These are phyloP conservation scores for Botia kubotai DNA, from an alignment of 2,797 vertebrate genomes.

Conservation along the genomic window DNA sequence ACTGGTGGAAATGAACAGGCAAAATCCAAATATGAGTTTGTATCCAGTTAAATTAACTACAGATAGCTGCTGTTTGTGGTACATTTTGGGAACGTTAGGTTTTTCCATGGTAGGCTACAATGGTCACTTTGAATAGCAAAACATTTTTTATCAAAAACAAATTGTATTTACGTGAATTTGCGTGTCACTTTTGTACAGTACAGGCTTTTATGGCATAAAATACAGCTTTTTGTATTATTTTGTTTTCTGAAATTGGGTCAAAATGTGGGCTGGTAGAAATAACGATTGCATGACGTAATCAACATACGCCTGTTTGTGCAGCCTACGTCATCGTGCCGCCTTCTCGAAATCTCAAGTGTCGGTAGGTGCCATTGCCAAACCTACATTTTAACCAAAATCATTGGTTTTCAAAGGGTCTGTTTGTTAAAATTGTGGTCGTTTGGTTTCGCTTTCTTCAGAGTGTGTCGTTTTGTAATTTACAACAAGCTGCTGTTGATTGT, in stretches of 20 bases:
- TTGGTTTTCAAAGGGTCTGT: not conserved
- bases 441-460: not conserved
- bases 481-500: too few species aligned
- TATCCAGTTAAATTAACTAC: too few species aligned
- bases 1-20: too few species aligned
- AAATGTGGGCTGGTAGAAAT: not conserved
- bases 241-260: not conserved
- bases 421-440: too few species aligned
- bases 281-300: not conserved
- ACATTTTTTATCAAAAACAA: too few species aligned
- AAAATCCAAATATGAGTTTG: too few species aligned
- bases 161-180: too few species aligned
- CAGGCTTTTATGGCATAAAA: not conserved
- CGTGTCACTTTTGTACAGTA: not conserved
- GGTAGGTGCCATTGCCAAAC: not conserved
- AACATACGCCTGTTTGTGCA: constrained; percentile 3
- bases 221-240: not conserved
- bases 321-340: constrained; percentile 10
- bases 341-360: not conserved
- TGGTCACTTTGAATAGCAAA: too few species aligned
- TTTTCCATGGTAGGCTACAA: too few species aligned
- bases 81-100: too few species aligned
- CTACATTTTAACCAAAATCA: not conserved
- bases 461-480: not conserved
- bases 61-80: too few species aligned